These are phyloP conservation scores for Xiphophorus couchianus DNA, from an alignment of 2,113 vertebrate genomes.

Conservation along the genomic window DNA sequence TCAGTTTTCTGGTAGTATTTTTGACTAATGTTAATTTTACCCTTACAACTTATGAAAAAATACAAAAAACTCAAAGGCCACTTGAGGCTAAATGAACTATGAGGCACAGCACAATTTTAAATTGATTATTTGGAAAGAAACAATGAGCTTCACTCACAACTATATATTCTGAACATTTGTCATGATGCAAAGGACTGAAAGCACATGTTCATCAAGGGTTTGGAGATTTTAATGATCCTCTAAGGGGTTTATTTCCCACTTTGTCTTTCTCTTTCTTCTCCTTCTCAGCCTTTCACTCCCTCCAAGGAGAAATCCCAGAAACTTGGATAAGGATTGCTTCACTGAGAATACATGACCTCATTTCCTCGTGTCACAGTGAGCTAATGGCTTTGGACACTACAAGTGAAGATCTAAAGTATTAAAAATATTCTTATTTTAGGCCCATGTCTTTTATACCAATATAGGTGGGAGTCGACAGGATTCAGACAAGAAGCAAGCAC, in stretches of 20 bases:
- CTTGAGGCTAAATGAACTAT: conserved; percentile 22
- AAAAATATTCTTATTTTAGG: conserved; percentile 45
- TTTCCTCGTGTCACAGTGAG: conserved; percentile 69
- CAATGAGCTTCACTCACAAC: conserved; percentile 41
- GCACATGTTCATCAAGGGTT: conserved; percentile 47
- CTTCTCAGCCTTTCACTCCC: conserved; percentile 28
- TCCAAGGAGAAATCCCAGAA: conserved; percentile 47
- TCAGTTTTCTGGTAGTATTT: conserved; percentile 9
- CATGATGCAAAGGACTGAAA: conserved; percentile 57
- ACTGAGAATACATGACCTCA: conserved; percentile 66
- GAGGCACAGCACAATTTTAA: conserved; percentile 29
- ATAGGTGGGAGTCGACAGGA: conserved; percentile 37
- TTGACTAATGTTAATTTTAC: conserved; percentile 46
- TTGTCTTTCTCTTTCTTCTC: conserved; percentile 13
- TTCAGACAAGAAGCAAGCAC: conserved; percentile 15
- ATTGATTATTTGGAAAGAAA: conserved; percentile 43
- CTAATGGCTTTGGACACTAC: conserved; percentile 58
- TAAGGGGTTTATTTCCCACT: conserved; percentile 54
- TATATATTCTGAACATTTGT: conserved; percentile 62
- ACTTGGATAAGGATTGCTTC: conserved; percentile 54
- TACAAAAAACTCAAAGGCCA: conserved; percentile 19
- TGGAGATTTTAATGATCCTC: conserved; percentile 70
- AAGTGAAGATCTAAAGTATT: conserved; percentile 44
- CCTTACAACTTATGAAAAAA: conserved; percentile 21
- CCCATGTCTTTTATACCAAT: conserved; percentile 28